Evolutionary conservation across 2,888 invertebrate genomes (phyloP).

Genomic region (Tipula helvola): DNA sequence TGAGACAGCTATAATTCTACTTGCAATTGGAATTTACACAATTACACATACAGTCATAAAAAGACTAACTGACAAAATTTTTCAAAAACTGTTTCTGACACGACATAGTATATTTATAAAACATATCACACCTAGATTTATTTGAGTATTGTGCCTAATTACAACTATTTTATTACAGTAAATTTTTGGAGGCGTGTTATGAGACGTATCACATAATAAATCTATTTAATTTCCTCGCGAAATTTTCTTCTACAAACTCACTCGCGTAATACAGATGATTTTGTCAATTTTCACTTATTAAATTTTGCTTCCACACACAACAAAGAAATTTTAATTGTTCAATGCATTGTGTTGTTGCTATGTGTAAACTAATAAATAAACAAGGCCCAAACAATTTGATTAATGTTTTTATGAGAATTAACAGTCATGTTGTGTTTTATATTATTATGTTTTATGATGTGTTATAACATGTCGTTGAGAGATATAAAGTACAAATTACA

Average conservation of each 20-base stretch:
- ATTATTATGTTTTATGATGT: not conserved
- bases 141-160: not conserved
- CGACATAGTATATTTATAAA: not conserved
- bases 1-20: not conserved
- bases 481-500: not conserved
- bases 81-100: not conserved
- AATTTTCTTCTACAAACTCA: not conserved
- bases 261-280: not conserved
- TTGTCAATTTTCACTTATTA: not conserved
- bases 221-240: not conserved
- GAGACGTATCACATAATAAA: not conserved
- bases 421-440: not conserved
- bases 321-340: not conserved
- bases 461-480: not conserved
- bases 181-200: not conserved
- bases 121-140: not conserved
- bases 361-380: not conserved
- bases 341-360: not conserved
- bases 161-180: not conserved
- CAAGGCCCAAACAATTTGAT: not conserved
- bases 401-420: constrained; percentile 4
- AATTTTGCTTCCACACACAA: not conserved
- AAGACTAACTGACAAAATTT: not conserved
- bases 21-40: not conserved
- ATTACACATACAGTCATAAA: not conserved